Conservation (phyloP, 2,113 vertebrate species). For the Ginglymostoma cirratum region DNA sequence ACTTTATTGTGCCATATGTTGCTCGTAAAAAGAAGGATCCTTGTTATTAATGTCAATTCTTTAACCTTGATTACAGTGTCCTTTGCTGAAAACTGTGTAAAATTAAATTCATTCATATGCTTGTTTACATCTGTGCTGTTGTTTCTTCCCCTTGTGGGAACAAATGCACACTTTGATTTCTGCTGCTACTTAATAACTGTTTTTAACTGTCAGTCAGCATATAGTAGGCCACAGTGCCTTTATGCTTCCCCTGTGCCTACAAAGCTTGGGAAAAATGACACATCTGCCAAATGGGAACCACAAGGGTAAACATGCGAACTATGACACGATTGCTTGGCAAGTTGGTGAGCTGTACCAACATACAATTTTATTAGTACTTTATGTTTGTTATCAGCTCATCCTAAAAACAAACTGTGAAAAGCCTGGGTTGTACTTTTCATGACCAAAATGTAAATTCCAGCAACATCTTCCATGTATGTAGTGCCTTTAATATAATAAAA, state of each 20-base stretch:
- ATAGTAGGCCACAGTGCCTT: neutral
- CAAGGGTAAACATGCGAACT: neutral
- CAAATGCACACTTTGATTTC: neutral
- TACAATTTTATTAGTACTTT: neutral
- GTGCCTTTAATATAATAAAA: neutral
- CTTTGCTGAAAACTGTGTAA: neutral
- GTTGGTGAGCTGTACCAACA: no score
- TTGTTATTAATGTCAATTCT: slow-evolving; percentile 33
- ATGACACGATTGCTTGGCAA: neutral
- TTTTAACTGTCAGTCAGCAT: neutral
- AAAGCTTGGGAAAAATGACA: neutral
- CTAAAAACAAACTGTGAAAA: neutral
- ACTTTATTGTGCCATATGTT: slow-evolving; percentile 34
- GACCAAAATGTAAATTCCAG: neutral
- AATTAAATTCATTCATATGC: slow-evolving; percentile 20
- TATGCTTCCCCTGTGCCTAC: neutral
- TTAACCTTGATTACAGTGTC: slow-evolving; percentile 34
- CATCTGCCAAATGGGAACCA: slow-evolving; percentile 2
- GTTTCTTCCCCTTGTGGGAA: neutral
- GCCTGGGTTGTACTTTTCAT: neutral
- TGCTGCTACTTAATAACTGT: slow-evolving; percentile 1
- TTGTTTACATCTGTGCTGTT: slow-evolving; percentile 26
- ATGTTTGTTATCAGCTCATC: neutral
- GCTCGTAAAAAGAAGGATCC: slow-evolving; percentile 27
- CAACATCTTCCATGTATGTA: neutral